Conservation (phyloP, 2,888 invertebrate species). For the Schrankia costaestrigalis region DNA sequence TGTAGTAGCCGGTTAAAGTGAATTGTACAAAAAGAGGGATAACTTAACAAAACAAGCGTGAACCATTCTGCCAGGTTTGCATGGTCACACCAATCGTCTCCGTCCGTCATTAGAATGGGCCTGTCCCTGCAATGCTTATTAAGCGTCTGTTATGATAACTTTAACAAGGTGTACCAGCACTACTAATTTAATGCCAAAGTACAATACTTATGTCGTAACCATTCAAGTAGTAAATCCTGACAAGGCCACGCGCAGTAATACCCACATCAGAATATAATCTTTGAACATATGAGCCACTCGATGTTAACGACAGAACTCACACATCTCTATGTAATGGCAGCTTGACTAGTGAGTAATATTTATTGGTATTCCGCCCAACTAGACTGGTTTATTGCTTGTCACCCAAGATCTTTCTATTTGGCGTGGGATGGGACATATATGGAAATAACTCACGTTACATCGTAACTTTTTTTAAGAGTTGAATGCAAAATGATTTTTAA, state of each 20-base stretch:
- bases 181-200: conserved; percentile 4
- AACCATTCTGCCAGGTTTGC: no score
- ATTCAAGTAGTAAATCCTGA: conserved; percentile 34
- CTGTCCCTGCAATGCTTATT: no score
- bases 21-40: no score
- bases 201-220: conserved; percentile 20
- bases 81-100: no score
- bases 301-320: conserved; percentile 38
- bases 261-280: conserved; percentile 36
- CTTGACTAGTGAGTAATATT: conserved; percentile 36
- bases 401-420: conserved; percentile 33
- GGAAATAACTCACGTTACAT: conserved; percentile 27
- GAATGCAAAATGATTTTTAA: conserved; percentile 28
- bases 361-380: conserved; percentile 41
- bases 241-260: conserved; percentile 33
- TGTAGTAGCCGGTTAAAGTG: no score
- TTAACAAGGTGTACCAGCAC: no score
- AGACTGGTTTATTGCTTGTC: conserved; percentile 49
- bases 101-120: no score
- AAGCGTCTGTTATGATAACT: no score
- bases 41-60: no score
- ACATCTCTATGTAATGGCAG: conserved; percentile 41
- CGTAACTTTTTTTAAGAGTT: conserved; percentile 12
- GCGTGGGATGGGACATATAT: conserved; percentile 37
- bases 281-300: conserved; percentile 45